phyloP scores from a whole-genome alignment of 2,797 vertebrate genomes.

The Acanthurus tractus region DNA sequence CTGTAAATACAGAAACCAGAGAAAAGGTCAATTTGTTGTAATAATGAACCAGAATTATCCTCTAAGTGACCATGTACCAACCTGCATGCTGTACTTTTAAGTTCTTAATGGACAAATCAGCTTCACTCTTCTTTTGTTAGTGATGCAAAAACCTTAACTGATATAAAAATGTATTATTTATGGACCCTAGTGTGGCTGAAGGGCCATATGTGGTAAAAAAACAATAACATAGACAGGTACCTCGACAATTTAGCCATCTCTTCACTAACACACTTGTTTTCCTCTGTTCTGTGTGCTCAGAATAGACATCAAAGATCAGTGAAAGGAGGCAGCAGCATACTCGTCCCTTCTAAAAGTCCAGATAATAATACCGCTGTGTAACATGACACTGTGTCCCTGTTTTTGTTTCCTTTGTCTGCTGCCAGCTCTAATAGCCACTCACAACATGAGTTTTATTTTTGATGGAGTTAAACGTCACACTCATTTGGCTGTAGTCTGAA shows the following conservation, averaged over 20 bases:
- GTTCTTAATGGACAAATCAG: neutral
- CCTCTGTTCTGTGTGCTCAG: slow-evolving; percentile 36
- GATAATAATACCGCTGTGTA: slow-evolving; percentile 42
- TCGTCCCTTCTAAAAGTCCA: slow-evolving; percentile 39
- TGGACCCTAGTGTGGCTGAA: neutral
- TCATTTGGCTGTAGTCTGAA: slow-evolving; percentile 58
- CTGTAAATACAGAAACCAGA: neutral
- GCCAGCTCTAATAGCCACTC: slow-evolving; percentile 48
- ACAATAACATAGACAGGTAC: neutral
- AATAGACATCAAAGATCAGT: slow-evolving; percentile 61
- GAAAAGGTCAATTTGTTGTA: neutral
- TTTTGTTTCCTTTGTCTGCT: slow-evolving; percentile 56
- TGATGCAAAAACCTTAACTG: neutral
- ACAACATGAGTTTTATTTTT: slow-evolving; percentile 36
- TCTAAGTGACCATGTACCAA: neutral
- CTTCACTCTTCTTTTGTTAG: neutral
- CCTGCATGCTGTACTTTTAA: neutral
- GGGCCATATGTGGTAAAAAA: neutral
- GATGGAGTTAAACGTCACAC: slow-evolving; percentile 39
- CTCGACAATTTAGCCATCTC: neutral
- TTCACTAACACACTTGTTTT: neutral
- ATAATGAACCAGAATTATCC: neutral
- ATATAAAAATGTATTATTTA: neutral
- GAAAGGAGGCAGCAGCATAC: slow-evolving; percentile 46
- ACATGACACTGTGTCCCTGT: slow-evolving; percentile 35